Evolutionary conservation across 2,888 invertebrate species (phyloP), one percentile per base, ranked within the genome.

Genomic region (Cabera pusaria): DNA sequence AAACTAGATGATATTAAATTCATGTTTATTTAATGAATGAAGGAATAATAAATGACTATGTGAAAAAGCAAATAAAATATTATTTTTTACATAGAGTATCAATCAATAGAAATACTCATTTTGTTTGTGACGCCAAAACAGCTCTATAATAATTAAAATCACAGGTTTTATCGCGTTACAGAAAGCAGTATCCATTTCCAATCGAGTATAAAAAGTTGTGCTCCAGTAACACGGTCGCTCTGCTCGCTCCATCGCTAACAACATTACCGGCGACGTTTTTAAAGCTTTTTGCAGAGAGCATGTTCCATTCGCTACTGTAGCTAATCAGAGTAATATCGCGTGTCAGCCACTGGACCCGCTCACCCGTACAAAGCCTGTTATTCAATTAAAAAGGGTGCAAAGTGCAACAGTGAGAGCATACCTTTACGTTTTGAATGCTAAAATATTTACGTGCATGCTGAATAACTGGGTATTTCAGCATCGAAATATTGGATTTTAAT

Each of bases 261-360:
- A 65, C 81, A 78, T 86, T 85, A 84, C 72, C 56, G 63, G 69
- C 66, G 73, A 76, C 76, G 60, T 79, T 84, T 84, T 84, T 83
- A 85, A 80, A 82, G 84, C 83, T 81, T 83, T 84, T 83, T 80
- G 72, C 73, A 61, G 67, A 61, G 72, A 59, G 49, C 56, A 64
- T 67, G 61, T 62, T 62, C 66, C 64, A 63, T 70, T 78, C 69
- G 64, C 63, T 62, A 71, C 77, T 68, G 61, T 62, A 66, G 67
- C 74, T 81, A 80, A 83, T 84, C 74, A 84, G 64, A 66, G 74
- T 79, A 80, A 79, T 78, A 73, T 69, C 63, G 67, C 69, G 64
- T 74, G 80, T 69, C 77, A 44, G 45, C 37, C 32, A 32, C 48
- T 50, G 48, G 56, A 58, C 56, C 52, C 52, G 3, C 38, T 49